Conservation (phyloP, 2,888 invertebrate genomes). For the Drosophila paranaensis region DNA sequence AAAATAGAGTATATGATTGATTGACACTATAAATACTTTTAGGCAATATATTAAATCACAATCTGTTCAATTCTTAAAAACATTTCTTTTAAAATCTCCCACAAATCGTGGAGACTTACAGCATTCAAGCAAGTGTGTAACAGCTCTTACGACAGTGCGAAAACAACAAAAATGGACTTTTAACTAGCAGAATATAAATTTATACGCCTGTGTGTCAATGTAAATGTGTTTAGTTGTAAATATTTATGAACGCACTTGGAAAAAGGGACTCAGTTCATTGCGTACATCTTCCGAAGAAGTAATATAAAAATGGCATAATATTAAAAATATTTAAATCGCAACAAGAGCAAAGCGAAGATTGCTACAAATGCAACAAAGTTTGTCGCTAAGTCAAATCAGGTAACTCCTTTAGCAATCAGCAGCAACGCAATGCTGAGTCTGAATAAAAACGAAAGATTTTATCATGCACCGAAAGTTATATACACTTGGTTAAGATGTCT, state of each 20-base stretch:
- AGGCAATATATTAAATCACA: no score
- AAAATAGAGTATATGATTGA: no score
- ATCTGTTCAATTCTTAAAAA: no score
- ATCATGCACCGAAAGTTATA: not conserved
- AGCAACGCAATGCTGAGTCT: not conserved
- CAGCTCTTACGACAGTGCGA: not conserved
- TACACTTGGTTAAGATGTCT: not conserved
- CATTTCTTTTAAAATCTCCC: no score
- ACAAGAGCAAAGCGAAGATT: not conserved
- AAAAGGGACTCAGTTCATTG: not conserved
- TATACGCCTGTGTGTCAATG: conserved; percentile 2
- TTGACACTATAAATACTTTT: no score
- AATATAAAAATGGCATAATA: conserved; percentile 28
- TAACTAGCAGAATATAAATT: conserved; percentile 4
- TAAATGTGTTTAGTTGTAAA: conserved; percentile 22
- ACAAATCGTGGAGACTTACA: no score
- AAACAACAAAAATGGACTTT: no score
- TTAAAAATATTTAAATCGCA: conserved; percentile 19
- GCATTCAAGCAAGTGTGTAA: no score
- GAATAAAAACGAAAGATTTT: not conserved
- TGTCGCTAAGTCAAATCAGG: conserved; percentile 13
- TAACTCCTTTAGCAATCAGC: conserved; percentile 39
- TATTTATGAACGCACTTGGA: conserved; percentile 10
- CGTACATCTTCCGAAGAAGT: not conserved
- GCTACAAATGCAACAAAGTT: conserved; percentile 27